Base-by-base conservation (phyloP, 2,888 invertebrate species). In the Esperia sulphurella region DNA sequence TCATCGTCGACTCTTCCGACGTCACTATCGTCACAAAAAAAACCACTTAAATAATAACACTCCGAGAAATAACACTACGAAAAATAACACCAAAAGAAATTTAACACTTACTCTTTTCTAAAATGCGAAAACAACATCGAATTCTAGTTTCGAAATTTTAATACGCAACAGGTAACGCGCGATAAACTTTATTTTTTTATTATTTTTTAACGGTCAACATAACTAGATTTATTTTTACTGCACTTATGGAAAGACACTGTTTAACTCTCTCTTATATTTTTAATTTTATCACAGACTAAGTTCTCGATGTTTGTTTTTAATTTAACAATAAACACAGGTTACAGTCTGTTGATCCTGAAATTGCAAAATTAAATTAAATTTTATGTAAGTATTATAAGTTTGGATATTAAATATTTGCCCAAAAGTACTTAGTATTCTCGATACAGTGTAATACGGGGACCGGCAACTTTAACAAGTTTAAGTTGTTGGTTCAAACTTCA, bases 1-100 rank as follows among this genome's bases (percentile, higher is more conserved):
- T 89, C 82, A 89, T 88, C 51, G 83, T 83, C 48, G 87, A 86
- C 72, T 85, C 86, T 70, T 86, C 82, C 57, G 87, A 82, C 68
- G 84, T 65, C 87, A 86, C 79, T 86, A 72, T 65, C 67, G 63
- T 58, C 59, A 64, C 61, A 58, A 62, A 52, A 50, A 21, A 41
- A 39, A 13, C 10, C 46, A 39, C 39, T 45, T 39, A 40, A 48
- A 49, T 44, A 40, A 43, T n/a, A 31, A 42, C 63, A 58, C 48
- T 52, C 40, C 38, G 35, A 53, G 59, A 53, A 52, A 59, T 21
- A 61, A 44, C 58, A 58, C 58, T 58, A 56, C 51, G 30, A 57
- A 49, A 50, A 61, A 58, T 61, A 52, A 53, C 50, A 52, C 46
- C 48, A 48, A 43, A 47, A 38, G 40, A 50, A 46, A 54, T 41